These are phyloP conservation scores for Falco cherrug DNA, from an alignment of 2,797 vertebrate species.

Conservation along the genomic window DNA sequence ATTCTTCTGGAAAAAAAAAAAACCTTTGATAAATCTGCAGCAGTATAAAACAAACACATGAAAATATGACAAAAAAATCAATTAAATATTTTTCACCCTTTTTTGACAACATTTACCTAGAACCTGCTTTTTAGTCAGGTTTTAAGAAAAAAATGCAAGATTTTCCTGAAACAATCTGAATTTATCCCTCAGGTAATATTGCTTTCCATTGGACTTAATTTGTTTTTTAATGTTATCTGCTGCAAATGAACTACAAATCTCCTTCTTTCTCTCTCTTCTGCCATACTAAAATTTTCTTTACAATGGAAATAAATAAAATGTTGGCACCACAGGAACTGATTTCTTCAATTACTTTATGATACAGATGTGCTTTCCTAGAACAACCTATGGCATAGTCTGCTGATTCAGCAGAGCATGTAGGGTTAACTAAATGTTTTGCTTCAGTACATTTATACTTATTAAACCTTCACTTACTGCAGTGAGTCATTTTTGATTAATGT, in stretches of 20 bases:
- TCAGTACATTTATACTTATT: constrained; percentile 77
- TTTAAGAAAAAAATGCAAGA: too few relatives aligned
- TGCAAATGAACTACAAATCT: neutral
- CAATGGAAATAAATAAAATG: neutral
- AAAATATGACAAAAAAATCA: neutral
- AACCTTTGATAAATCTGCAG: neutral
- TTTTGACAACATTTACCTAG: neutral
- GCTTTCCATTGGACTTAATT: neutral
- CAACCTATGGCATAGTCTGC: neutral
- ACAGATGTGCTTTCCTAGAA: neutral
- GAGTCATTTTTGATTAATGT: constrained; percentile 83
- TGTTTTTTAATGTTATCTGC: neutral
- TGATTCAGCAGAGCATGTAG: constrained; percentile 59
- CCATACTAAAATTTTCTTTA: neutral
- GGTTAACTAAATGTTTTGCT: constrained; percentile 74
- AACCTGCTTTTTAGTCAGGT: too few relatives aligned
- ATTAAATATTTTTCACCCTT: neutral
- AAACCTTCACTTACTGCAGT: constrained; percentile 77
- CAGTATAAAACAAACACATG: neutral
- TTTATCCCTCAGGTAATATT: neutral
- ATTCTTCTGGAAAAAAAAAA: neutral
- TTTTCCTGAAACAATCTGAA: neutral
- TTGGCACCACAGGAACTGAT: neutral
- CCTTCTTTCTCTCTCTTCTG: neutral
- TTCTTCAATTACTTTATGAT: neutral